These are phyloP conservation scores for Neoseiulus cucumeris DNA, from an alignment of 1,140 invertebrate species.

Conservation along the genomic window DNA sequence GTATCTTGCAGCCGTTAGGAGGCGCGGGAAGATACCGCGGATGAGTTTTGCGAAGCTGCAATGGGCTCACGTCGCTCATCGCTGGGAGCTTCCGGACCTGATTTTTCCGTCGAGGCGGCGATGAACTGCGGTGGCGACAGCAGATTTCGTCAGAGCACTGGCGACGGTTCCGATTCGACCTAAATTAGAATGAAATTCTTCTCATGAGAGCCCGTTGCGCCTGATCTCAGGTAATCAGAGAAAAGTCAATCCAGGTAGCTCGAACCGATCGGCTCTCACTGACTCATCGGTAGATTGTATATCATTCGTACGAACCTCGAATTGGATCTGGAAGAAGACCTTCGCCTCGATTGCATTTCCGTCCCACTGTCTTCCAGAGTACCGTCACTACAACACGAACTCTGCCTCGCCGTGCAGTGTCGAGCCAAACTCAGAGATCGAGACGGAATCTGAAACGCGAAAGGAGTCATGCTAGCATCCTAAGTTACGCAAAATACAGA, in stretches of 20 bases:
- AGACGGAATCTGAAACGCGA: background rate
- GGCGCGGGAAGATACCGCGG: background rate
- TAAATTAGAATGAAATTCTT: background rate
- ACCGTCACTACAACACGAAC: constrained; percentile 6
- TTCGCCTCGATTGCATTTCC: background rate
- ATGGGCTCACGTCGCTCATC: background rate
- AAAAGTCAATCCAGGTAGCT: no score
- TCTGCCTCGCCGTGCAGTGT: background rate
- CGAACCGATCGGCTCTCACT: no score
- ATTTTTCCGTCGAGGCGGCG: background rate
- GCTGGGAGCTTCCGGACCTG: background rate
- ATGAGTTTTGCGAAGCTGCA: constrained; percentile 2
- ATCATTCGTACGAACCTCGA: background rate
- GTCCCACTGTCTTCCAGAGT: background rate
- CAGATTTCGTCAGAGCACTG: background rate
- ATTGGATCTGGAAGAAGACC: constrained; percentile 4
- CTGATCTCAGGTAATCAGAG: no score
- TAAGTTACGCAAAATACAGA: no score
- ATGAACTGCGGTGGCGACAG: constrained; percentile 4
- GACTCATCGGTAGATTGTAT: no score
- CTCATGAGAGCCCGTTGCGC: no score
- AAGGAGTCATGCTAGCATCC: no score
- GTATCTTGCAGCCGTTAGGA: background rate
- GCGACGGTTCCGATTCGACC: background rate
- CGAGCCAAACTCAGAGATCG: constrained; percentile 5